Conservation (phyloP, 2,797 vertebrate species). For the Arnoldichthys spilopterus region DNA sequence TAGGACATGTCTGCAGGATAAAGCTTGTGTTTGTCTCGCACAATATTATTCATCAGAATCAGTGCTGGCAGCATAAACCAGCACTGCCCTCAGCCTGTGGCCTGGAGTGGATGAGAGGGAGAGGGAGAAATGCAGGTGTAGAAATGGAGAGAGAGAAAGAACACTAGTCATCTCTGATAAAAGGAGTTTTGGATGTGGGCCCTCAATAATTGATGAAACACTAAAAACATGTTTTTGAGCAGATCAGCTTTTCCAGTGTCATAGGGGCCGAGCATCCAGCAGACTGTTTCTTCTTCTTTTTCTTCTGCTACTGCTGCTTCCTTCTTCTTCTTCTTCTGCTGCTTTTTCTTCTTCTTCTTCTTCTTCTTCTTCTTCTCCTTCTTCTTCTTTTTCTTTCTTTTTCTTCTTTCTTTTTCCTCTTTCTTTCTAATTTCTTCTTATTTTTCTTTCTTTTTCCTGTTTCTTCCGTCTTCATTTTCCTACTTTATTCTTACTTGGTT, state of each 20-base stretch:
- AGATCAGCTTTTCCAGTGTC: no score
- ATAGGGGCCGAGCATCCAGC: no score
- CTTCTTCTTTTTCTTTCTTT: background rate
- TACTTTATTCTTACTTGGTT: background rate
- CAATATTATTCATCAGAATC: background rate
- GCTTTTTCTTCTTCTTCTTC: no score
- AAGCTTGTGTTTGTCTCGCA: constrained; percentile 3
- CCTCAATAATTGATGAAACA: no score
- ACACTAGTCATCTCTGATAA: background rate
- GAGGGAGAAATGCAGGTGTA: background rate
- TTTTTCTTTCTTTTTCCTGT: no score
- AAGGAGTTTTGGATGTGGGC: no score
- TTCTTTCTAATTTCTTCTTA: no score
- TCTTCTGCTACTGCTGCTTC: background rate
- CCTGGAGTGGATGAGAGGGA: background rate
- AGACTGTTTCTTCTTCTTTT: background rate
- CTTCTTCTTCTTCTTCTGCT: background rate
- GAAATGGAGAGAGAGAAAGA: background rate
- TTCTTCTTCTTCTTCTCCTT: background rate
- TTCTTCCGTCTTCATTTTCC: background rate
- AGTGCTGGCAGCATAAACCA: background rate
- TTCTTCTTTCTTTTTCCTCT: background rate
- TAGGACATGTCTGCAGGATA: constrained; percentile 9
- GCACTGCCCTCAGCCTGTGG: background rate
- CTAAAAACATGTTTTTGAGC: no score